Percentiles rank a stretch among this genome's conserved stretches.
phyloP scores from a whole-genome alignment of 2,888 invertebrate genomes.

The Megastigmus dorsalis region DNA sequence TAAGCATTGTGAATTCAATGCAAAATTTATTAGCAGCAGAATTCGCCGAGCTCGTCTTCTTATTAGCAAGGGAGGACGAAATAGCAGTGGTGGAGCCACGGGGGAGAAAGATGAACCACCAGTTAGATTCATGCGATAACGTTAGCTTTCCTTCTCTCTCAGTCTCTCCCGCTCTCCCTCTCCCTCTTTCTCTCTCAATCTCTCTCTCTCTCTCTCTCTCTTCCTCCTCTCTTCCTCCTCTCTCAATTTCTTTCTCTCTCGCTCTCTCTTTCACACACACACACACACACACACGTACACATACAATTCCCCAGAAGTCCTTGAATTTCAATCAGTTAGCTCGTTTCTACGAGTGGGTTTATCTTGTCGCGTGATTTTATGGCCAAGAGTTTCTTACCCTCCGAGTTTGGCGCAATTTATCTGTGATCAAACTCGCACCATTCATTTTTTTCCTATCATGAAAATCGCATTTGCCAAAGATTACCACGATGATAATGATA shows the following conservation, averaged over 20 bases:
- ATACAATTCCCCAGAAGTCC: conserved; percentile 22
- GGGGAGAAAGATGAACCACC: conserved; percentile 50
- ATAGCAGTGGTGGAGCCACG: background rate
- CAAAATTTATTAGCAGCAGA: conserved; percentile 9
- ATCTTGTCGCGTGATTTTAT: conserved; percentile 39
- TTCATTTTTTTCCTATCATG: too few relatives aligned
- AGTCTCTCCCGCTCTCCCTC: too few relatives aligned
- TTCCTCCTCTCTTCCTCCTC: too few relatives aligned
- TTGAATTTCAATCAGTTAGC: conserved; percentile 50
- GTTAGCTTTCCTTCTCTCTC: conserved; percentile 1
- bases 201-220: too few relatives aligned
- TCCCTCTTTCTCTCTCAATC: too few relatives aligned
- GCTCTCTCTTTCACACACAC: too few relatives aligned
- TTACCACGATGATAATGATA: too few relatives aligned
- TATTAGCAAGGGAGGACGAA: conserved; percentile 17
- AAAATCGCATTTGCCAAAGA: too few relatives aligned
- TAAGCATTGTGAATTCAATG: too few relatives aligned
- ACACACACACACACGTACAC: too few relatives aligned
- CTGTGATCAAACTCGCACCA: background rate
- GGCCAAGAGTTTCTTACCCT: background rate
- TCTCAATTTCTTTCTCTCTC: too few relatives aligned
- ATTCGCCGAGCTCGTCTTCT: background rate
- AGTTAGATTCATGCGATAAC: conserved; percentile 54
- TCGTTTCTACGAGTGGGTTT: conserved; percentile 23
- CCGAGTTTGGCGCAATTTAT: background rate